A percentile compares a stretch with the other conserved stretches of the same genome.
phyloP scores from a whole-genome alignment of 2,113 vertebrate genomes.

The Donacobius atricapilla region DNA sequence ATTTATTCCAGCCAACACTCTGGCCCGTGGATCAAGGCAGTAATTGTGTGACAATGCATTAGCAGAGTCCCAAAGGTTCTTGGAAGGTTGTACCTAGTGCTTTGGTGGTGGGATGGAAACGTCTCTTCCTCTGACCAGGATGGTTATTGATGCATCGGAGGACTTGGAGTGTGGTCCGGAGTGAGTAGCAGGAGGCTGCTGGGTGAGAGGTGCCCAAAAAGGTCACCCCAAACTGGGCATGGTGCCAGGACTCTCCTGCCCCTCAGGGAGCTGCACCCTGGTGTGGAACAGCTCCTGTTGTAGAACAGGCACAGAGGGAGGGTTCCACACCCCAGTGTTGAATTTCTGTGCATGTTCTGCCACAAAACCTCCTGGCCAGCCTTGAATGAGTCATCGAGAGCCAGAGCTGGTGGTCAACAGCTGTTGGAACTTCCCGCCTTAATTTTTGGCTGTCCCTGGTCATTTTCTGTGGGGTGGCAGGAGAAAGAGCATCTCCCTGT shows the following conservation, averaged over 20 bases:
- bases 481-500: not conserved
- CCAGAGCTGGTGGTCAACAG: not conserved
- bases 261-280: not conserved
- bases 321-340: accelerated
- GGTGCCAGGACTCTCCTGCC: not conserved
- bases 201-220: not conserved
- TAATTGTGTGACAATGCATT: not conserved
- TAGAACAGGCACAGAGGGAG: not conserved
- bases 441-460: not conserved
- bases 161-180: no score
- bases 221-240: not conserved
- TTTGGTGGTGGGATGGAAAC: not conserved
- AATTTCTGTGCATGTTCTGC: not conserved
- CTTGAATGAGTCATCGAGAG: accelerated
- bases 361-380: not conserved
- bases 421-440: not conserved
- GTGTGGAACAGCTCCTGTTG: accelerated
- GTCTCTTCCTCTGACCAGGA: not conserved
- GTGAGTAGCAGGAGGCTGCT: not conserved
- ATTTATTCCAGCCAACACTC: not conserved
- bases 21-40: not conserved
- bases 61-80: not conserved
- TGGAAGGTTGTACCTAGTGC: accelerated
- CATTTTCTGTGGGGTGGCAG: not conserved
- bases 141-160: not conserved